Evolutionary conservation across 2,113 vertebrate genomes (phyloP).

Genomic region (Corythoichthys intestinalis): DNA sequence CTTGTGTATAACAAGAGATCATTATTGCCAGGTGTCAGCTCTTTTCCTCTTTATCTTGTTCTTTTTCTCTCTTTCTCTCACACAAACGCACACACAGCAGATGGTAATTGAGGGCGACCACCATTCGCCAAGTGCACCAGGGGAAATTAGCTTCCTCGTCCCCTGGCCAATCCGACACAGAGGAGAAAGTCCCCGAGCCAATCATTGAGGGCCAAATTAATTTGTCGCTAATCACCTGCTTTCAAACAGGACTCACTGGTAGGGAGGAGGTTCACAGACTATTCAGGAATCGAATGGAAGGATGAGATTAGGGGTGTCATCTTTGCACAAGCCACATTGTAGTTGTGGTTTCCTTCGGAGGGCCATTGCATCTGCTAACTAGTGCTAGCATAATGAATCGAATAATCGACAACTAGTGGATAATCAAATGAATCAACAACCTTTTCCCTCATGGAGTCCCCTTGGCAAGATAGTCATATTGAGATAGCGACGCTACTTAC

Average conservation of each 20-base stretch:
- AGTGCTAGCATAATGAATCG: too few relatives aligned
- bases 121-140: slow-evolving; percentile 69
- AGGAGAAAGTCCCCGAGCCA: slow-evolving; percentile 70
- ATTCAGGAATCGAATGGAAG: not conserved
- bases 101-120: slow-evolving; percentile 78
- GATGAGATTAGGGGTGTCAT: not conserved
- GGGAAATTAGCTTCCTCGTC: slow-evolving; percentile 77
- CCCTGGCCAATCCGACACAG: slow-evolving; percentile 69
- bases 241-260: slow-evolving; percentile 51
- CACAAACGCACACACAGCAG: slow-evolving; percentile 48
- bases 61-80: slow-evolving; percentile 14
- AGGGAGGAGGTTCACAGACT: not conserved
- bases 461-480: too few relatives aligned
- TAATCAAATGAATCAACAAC: too few relatives aligned
- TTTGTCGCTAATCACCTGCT: slow-evolving; percentile 73
- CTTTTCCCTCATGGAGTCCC: too few relatives aligned
- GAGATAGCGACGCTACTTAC: too few relatives aligned
- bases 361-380: too few relatives aligned
- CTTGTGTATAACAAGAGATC: slow-evolving; percentile 59
- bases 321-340: too few relatives aligned
- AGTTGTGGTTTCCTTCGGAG: too few relatives aligned
- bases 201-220: slow-evolving; percentile 78
- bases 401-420: too few relatives aligned
- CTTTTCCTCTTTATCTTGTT: slow-evolving; percentile 16
- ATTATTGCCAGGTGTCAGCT: slow-evolving; percentile 64